These are phyloP conservation scores for Trachurus trachurus DNA, from an alignment of 2,797 vertebrate genomes.

Conservation along the genomic window DNA sequence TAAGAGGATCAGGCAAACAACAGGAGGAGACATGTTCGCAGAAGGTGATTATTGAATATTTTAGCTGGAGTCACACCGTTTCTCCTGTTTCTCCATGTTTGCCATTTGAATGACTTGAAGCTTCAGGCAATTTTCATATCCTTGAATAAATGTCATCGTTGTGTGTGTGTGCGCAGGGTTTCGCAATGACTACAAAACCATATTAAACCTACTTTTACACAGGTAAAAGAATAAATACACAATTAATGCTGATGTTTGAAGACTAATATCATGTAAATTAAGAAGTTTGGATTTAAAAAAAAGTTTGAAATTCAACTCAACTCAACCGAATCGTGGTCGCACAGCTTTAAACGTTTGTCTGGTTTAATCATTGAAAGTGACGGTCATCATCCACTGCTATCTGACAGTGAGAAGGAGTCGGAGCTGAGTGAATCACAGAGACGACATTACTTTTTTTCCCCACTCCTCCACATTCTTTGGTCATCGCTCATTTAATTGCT, in stretches of 20 bases:
- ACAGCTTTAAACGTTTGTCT: not conserved
- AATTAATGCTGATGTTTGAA: not conserved
- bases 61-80: too few species aligned
- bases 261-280: not conserved
- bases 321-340: too few species aligned
- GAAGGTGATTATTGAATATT: too few species aligned
- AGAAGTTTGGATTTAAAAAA: too few species aligned
- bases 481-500: constrained; percentile 14
- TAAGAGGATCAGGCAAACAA: too few species aligned
- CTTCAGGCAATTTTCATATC: not conserved
- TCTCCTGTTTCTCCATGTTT: too few species aligned
- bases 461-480: constrained; percentile 12
- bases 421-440: too few species aligned
- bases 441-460: constrained; percentile 8
- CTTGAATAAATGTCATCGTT: not conserved
- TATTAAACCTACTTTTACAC: not conserved
- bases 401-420: too few species aligned
- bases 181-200: not conserved
- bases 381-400: not conserved
- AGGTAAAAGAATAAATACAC: not conserved
- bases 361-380: not conserved
- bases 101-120: not conserved
- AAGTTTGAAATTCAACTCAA: too few species aligned
- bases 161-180: not conserved
- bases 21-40: too few species aligned